Evolutionary conservation across 1,140 invertebrate species (phyloP), one percentile per base, ranked within the genome.

Genomic region (Asobara japonica): DNA sequence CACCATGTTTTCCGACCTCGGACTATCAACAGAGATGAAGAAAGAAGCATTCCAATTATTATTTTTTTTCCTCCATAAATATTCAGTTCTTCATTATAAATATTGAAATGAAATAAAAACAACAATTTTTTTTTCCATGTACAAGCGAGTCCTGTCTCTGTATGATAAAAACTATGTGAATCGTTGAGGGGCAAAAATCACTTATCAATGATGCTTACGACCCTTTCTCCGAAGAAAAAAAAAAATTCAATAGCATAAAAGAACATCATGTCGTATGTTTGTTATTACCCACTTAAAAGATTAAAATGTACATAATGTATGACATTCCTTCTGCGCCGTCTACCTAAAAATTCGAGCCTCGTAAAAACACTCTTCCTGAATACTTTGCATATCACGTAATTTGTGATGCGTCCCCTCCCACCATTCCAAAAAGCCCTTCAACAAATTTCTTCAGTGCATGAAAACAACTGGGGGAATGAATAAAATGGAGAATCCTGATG

Each of bases 1-100:
- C 20, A 20, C 16, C 45, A 25, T 33, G 11, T 61, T 25, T 64
- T 41, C 22, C 69, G 27, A 65, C 20, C 56, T 41, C 56, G 20
- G 60, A 61, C 56, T 61, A 60, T 70, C 67, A 48, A 29, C 51
- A 25, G 33, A n/a, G 51, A 30, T 10, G 16, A 60, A 22, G 27
- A n/a, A 41, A 62, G 60, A 25, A 62, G 16, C 11, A 25, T 13
- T 36, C 33, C 25, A 18, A 45, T 61, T 41, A 29, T 33, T 4
- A 22, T 56, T 13, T 51, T 48, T 48, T 48, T 22, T 68, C n/a
- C 3, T 68, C 3, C 5, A n/a, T 16, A 18, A 38, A 38, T 38
- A 38, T 38, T 4, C 41, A 38, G 18, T 30, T 16, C n/a, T n/a
- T n/a, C n/a, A n/a, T n/a, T n/a, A n/a, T n/a, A n/a, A n/a, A n/a